These are phyloP conservation scores for Spongilla lacustris DNA, from an alignment of 37 sponge, comb jelly and placozoan species.

Conservation along the genomic window DNA sequence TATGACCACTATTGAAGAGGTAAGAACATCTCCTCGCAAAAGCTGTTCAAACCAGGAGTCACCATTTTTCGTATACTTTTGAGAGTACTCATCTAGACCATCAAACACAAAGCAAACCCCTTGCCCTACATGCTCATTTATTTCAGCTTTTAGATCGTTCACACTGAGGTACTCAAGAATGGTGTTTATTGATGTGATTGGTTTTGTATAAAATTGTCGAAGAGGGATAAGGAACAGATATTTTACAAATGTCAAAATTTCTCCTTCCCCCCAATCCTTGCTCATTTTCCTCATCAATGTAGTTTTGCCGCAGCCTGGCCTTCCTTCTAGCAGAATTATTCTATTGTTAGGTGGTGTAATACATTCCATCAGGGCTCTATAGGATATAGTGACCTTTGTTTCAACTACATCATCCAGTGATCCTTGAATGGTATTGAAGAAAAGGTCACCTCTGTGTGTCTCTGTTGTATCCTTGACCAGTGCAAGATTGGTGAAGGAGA, in stretches of 20 bases:
- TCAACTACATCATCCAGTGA: no score
- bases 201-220: constrained; percentile 21
- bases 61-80: neutral
- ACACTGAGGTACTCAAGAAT: constrained; percentile 26
- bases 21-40: constrained; percentile 11
- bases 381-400: no score
- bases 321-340: constrained; percentile 27
- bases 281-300: constrained; percentile 42
- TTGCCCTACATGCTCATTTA: constrained; percentile 18
- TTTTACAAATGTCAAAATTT: constrained; percentile 8
- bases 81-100: constrained; percentile 63
- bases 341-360: neutral
- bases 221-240: constrained; percentile 30
- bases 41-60: neutral
- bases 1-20: constrained; percentile 35
- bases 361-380: no score
- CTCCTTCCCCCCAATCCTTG: constrained; percentile 47
- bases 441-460: no score
- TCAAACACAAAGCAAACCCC: constrained; percentile 52
- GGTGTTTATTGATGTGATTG: neutral
- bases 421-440: no score
- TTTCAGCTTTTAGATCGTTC: neutral
- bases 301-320: constrained; percentile 49
- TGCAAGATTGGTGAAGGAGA: no score
- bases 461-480: no score